Evolutionary conservation across 2,113 vertebrate genomes (phyloP).

Genomic region (Ictalurus punctatus): DNA sequence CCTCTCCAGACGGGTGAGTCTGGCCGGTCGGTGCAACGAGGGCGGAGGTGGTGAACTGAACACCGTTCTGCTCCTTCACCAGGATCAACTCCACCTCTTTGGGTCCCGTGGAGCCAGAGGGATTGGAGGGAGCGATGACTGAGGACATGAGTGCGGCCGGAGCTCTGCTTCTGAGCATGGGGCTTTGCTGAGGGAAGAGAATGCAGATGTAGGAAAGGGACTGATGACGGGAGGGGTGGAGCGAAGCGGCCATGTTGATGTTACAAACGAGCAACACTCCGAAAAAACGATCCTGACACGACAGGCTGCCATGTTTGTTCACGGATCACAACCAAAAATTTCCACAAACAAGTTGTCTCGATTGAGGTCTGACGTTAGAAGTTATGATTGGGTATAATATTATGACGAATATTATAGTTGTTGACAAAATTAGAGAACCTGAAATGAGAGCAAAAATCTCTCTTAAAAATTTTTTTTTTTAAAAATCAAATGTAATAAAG

Average conservation of each 20-base stretch:
- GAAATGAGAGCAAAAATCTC: not conserved
- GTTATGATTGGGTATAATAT: not conserved
- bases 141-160: conserved; percentile 76
- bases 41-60: conserved; percentile 82
- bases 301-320: not conserved
- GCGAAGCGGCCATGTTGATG: conserved; percentile 40
- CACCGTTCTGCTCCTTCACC: conserved; percentile 87
- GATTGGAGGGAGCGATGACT: conserved; percentile 70
- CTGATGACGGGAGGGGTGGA: conserved; percentile 4
- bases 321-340: not conserved
- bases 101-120: conserved; percentile 74
- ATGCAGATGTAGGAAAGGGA: conserved; percentile 7
- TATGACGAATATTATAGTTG: not conserved
- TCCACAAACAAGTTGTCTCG: not conserved
- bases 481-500: not conserved
- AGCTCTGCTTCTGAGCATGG: conserved; percentile 67
- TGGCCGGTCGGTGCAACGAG: conserved; percentile 66
- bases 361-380: not conserved
- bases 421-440: not conserved
- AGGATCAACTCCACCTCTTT: conserved; percentile 85
- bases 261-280: not conserved
- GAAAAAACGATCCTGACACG: not conserved
- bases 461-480: too few relatives aligned
- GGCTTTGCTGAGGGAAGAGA: conserved; percentile 20
- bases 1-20: conserved; percentile 61